Conservation (phyloP, 2,113 vertebrate species). For the Todiramphus saurophagus region DNA sequence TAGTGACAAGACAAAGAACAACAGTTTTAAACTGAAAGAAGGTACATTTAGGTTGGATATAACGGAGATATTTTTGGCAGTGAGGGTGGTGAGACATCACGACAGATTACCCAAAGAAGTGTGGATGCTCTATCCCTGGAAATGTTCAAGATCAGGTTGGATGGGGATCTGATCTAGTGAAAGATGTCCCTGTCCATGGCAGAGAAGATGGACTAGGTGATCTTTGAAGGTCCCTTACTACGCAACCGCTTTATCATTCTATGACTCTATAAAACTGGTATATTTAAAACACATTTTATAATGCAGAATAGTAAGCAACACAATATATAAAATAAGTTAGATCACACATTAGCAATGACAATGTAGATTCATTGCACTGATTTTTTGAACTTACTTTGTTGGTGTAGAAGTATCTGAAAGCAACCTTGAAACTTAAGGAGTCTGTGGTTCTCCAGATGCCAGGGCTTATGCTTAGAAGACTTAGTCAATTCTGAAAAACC, state of each 20-base stretch:
- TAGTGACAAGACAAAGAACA: background rate
- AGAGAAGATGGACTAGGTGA: background rate
- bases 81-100: background rate
- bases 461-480: background rate
- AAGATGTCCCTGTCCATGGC: background rate
- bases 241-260: background rate
- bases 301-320: background rate
- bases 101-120: background rate
- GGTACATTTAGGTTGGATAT: background rate
- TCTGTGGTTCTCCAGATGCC: background rate
- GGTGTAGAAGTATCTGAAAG: background rate
- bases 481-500: background rate
- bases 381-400: background rate
- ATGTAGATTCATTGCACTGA: background rate
- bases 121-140: background rate
- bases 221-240: background rate
- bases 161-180: background rate
- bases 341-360: background rate
- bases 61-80: background rate
- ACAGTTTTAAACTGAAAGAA: background rate
- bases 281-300: background rate
- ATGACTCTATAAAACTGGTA: background rate
- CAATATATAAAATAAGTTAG: background rate
- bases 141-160: background rate
- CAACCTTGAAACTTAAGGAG: background rate